phyloP scores from a whole-genome alignment of 2,888 invertebrate genomes.

The Phymatocera aterrima region DNA sequence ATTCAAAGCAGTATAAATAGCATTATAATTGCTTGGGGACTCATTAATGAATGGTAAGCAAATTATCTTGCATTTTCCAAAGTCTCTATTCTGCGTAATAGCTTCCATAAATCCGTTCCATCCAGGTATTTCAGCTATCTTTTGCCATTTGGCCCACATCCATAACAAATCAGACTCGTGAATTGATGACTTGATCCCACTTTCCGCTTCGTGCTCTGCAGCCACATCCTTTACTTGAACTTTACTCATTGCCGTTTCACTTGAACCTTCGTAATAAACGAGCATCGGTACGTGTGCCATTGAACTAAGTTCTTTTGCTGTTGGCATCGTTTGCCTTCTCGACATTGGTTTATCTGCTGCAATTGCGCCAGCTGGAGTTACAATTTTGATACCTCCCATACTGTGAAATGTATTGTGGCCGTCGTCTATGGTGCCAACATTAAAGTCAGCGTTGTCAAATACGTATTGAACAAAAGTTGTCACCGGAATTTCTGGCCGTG shows the following conservation, averaged over 20 bases:
- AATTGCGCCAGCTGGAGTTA: not conserved
- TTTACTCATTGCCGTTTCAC: too few relatives aligned
- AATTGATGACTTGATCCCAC: too few relatives aligned
- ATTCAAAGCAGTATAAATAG: conserved; percentile 46
- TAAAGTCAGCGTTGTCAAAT: not conserved
- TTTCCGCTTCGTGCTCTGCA: too few relatives aligned
- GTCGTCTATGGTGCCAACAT: not conserved
- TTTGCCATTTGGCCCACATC: conserved; percentile 43
- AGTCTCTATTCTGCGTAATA: conserved; percentile 10
- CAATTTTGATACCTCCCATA: not conserved
- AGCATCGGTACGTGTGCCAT: too few relatives aligned
- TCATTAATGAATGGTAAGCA: conserved; percentile 51
- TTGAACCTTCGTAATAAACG: too few relatives aligned
- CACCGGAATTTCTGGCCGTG: not conserved
- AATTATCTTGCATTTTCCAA: conserved; percentile 36
- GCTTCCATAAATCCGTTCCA: conserved; percentile 50
- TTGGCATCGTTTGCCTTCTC: too few relatives aligned
- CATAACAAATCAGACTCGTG: conserved; percentile 45
- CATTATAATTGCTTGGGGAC: conserved; percentile 44
- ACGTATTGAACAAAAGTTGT: not conserved
- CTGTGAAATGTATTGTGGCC: not conserved
- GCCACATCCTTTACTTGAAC: too few relatives aligned
- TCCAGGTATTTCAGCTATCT: conserved; percentile 36
- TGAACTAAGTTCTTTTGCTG: too few relatives aligned
- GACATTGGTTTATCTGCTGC: too few relatives aligned